Percentiles rank a stretch among this genome's conserved stretches.
These are phyloP conservation scores for Yponomeuta malinellus DNA, from an alignment of 2,888 invertebrate species.

Conservation along the genomic window DNA sequence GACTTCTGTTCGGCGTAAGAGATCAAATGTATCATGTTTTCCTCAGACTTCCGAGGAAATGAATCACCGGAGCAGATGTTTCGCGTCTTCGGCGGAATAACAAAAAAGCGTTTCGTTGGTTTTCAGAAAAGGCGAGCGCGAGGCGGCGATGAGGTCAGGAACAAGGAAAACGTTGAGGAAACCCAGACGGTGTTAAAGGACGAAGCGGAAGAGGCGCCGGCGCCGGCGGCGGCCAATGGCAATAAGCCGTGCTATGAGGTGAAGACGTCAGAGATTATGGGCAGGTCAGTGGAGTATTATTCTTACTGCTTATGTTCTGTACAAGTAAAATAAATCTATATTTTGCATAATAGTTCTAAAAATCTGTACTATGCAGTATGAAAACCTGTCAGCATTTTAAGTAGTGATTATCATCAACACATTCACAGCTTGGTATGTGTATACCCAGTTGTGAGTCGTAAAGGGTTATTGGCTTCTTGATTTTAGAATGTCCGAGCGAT, in stretches of 20 bases:
- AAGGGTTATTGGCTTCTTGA: no score
- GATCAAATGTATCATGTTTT: slow-evolving; percentile 2
- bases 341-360: no score
- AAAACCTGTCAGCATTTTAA: no score
- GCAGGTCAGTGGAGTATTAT: slow-evolving; percentile 55
- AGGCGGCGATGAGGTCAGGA: slow-evolving; percentile 41
- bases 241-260: slow-evolving; percentile 75
- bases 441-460: no score
- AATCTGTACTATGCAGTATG: no score
- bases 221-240: slow-evolving; percentile 72
- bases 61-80: background rate
- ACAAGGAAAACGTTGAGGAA: slow-evolving; percentile 58
- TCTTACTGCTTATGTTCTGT: background rate
- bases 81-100: background rate
- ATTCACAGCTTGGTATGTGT: no score
- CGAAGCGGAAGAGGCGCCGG: slow-evolving; percentile 24
- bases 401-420: no score
- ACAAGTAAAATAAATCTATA: background rate
- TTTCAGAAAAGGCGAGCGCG: slow-evolving; percentile 59
- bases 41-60: background rate
- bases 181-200: slow-evolving; percentile 28
- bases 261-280: slow-evolving; percentile 76
- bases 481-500: no score
- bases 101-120: background rate
- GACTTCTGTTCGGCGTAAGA: slow-evolving; percentile 53